Evolutionary conservation across 1,140 invertebrate species (phyloP), one percentile per base, ranked within the genome.

Genomic region (Antheraea mylitta): DNA sequence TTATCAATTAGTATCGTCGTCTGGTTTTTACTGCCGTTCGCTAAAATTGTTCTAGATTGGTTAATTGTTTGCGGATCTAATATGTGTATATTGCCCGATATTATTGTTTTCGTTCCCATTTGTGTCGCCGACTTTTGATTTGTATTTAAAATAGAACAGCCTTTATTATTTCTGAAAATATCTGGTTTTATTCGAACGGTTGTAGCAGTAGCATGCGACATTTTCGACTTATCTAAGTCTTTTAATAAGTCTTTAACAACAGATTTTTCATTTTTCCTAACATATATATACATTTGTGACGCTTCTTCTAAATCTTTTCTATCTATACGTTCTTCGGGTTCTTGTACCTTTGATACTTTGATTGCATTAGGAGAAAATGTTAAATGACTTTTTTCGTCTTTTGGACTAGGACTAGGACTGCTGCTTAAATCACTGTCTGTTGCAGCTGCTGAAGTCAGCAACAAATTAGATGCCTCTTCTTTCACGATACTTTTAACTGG

Each of bases 321-420:
- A n/a, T 86, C 78, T 36, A 89, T 78, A 18, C 80, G 81, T 77
- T 93, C 93, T 69, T 92, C 86, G 0, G 80, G 63, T 66, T 90
- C 85, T 69, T 90, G 81, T 10, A 92, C 81, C 77, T 92, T 90
- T 36, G 90, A 86, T 30, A 95, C 91, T 86, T 95, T 95, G 67
- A 95, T 94, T 64, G 93, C 92, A 38, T 94, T 93, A 11, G 94
- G 94, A 22, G 95, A 95, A 76, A 95, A 95, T 36, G 94, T 95
- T 80, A 95, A 86, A 79, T 95, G 94, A 67, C 94, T 95, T 72
- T 94, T 95, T 83, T 92, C 94, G 83, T 92, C 93, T 69, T 82
- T 92, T 66, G 87, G 93, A 86, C 84, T 93, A 64, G 85, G 90
- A 72, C 86, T 84, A 66, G 82, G 93, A 68, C 79, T 82, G 80